These are phyloP conservation scores for Chorisops tibialis DNA, from an alignment of 2,888 invertebrate genomes.

Conservation along the genomic window DNA sequence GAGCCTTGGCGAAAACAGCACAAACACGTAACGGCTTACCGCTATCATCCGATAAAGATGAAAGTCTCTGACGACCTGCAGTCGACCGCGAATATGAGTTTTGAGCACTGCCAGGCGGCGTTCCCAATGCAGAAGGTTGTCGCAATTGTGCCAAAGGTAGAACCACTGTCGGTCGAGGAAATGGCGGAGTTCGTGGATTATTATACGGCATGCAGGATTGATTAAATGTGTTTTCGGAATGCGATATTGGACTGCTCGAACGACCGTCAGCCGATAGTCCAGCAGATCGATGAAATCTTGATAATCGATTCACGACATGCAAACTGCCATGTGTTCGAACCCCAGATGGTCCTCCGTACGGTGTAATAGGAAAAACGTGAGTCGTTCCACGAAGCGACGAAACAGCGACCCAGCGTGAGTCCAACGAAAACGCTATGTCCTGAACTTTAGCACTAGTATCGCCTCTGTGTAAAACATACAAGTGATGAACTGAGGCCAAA, in stretches of 20 bases:
- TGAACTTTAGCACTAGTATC: conserved; percentile 95
- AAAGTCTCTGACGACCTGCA: conserved; percentile 64
- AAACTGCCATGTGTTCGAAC: conserved; percentile 92
- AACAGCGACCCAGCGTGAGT: conserved; percentile 95
- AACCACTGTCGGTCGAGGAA: conserved; percentile 77
- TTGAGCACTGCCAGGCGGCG: conserved; percentile 44
- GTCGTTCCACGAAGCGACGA: conserved; percentile 95
- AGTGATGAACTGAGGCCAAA: conserved; percentile 86
- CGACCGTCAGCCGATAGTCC: conserved; percentile 74
- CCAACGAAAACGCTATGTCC: conserved; percentile 87
- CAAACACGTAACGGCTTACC: conserved; percentile 71
- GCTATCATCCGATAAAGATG: conserved; percentile 68
- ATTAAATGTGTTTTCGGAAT: conserved; percentile 50
- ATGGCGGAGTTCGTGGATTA: conserved; percentile 89
- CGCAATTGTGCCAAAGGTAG: conserved; percentile 84
- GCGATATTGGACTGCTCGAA: conserved; percentile 64
- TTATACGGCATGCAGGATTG: conserved; percentile 62
- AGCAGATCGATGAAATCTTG: conserved; percentile 93
- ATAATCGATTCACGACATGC: conserved; percentile 89
- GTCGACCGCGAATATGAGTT: conserved; percentile 32
- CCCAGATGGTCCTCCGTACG: conserved; percentile 90
- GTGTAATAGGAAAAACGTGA: conserved; percentile 94
- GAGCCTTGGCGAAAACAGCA: conserved; percentile 71
- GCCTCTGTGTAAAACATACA: conserved; percentile 91
- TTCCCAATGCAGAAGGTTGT: conserved; percentile 56